Evolutionary conservation across 1,140 invertebrate species (phyloP), one percentile per base, ranked within the genome.

Genomic region (Trachymyrmex septentrionalis): DNA sequence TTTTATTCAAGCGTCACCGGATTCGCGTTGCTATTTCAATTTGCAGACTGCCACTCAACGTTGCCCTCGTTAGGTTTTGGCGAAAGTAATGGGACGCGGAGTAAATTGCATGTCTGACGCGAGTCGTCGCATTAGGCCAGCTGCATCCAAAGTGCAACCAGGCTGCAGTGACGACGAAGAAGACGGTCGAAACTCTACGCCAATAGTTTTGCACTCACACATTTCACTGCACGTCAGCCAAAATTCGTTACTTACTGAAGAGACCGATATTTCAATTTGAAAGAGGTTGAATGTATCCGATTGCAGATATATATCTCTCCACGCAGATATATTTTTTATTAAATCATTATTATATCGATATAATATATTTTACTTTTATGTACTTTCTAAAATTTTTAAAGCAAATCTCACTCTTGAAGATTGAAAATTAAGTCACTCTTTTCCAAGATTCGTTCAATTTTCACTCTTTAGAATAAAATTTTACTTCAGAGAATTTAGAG

Each of bases 51-150:
- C 80, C 86, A 87, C 80, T 87, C 86, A 76, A 27, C 63, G 61
- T 53, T 76, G 53, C 80, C 44, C 86, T 87, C 86, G 71, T 87
- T 87, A 85, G 80, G 21, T 85, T 85, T 73, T 30, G 66, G 67
- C 24, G 34, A 66, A 81, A 76, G 86, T 73, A 87, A 85, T 69
- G 67, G 86, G 80, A 87, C 71, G 61, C 50, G 34, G 53, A 85
- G 86, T 85, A 87, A 87, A 87, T 87, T 87, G 80, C 86, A 87
- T 59, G 86, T 86, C 85, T 86, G 85, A 86, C 64, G 76, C 77
- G 76, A 84, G 69, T 73, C 80, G 80, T 85, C 80, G 80, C 80
- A 76, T 85, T 87, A 87, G 80, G 86, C 86, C 61, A 81, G 78
- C 85, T 82, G 67, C 67, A 86, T 82, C 85, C 63, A 82, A 67